Evolutionary conservation across 2,797 vertebrate genomes (phyloP).

Genomic region (Thamnophis elegans): DNA sequence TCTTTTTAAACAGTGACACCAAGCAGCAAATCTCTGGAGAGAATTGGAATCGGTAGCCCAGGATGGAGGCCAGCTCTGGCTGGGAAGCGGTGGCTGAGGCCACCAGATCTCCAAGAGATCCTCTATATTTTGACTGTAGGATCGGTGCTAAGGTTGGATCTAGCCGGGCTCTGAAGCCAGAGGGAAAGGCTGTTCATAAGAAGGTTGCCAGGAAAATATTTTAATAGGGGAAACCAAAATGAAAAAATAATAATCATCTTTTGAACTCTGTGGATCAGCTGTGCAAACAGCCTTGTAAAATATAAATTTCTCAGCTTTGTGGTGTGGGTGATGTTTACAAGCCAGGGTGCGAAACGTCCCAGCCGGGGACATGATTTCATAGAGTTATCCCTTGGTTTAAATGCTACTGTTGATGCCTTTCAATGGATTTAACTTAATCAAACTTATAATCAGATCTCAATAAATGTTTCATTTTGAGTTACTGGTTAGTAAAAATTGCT

Average conservation of each 20-base stretch:
- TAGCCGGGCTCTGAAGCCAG: not conserved
- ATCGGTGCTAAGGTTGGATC: not conserved
- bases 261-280: not conserved
- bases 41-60: not conserved
- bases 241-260: not conserved
- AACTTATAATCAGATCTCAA: not conserved
- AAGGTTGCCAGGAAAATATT: not conserved
- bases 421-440: not conserved
- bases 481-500: not conserved
- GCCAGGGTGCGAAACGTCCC: not conserved
- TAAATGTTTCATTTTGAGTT: not conserved
- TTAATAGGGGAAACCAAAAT: not conserved
- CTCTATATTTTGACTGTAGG: not conserved
- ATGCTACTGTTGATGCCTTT: not conserved
- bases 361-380: not conserved
- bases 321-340: not conserved
- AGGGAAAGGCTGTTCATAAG: not conserved
- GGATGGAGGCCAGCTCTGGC: not conserved
- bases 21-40: not conserved
- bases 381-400: not conserved
- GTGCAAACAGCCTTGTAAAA: not conserved
- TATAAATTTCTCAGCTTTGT: not conserved
- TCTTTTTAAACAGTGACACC: not conserved
- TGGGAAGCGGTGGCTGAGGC: not conserved
- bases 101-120: too few species aligned